phyloP scores from a whole-genome alignment of 2,113 vertebrate genomes.

The Urocitellus parryii region DNA sequence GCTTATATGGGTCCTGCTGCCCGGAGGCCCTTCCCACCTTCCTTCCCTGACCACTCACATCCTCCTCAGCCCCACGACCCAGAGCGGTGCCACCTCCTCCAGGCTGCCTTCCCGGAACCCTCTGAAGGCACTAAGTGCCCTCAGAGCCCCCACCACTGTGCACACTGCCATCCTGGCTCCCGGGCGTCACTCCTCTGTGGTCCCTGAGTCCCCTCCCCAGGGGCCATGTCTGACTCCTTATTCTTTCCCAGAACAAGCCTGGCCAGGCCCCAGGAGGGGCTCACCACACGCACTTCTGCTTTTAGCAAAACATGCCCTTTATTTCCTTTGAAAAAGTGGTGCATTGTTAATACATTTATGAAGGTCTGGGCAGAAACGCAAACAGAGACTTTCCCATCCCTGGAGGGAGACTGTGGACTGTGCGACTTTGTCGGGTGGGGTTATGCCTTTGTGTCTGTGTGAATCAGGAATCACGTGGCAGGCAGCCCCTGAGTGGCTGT shows the following conservation, averaged over 20 bases:
- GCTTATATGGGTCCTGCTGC: not conserved
- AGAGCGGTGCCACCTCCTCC: not conserved
- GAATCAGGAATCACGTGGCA: conserved; percentile 73
- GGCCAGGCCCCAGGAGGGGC: not conserved
- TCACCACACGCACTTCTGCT: not conserved
- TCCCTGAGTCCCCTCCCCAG: not conserved
- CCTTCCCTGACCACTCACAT: not conserved
- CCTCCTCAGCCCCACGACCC: not conserved
- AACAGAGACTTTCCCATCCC: conserved; percentile 60
- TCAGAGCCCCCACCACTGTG: not conserved
- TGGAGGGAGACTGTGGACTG: not conserved
- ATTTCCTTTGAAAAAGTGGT: not conserved
- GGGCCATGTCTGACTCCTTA: not conserved
- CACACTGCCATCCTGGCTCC: not conserved
- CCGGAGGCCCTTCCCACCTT: not conserved
- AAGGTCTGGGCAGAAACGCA: not conserved
- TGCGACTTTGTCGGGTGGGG: not conserved
- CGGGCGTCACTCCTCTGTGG: not conserved
- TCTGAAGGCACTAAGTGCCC: not conserved
- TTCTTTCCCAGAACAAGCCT: not conserved
- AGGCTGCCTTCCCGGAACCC: not conserved
- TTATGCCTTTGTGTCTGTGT: conserved; percentile 34
- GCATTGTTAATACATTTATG: not conserved
- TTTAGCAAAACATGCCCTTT: conserved; percentile 23
- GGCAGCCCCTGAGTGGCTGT: not conserved